phyloP scores from a whole-genome alignment of 2,113 vertebrate genomes.

The Mohoua ochrocephala region DNA sequence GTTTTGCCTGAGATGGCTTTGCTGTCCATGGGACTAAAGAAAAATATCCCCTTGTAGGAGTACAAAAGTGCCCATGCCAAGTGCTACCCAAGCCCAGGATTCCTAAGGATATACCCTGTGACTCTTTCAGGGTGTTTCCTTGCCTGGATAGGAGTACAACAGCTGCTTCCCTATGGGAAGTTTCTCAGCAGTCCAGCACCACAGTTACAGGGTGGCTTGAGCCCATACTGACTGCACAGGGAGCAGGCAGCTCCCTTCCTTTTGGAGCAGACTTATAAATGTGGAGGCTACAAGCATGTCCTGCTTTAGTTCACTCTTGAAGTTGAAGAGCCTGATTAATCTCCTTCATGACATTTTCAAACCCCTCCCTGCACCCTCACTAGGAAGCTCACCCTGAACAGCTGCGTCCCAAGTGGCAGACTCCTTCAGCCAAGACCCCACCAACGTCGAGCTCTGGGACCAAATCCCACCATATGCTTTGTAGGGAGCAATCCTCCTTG shows the following conservation, averaged over 20 bases:
- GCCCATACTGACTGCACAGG: neutral
- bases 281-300: no score
- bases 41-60: neutral
- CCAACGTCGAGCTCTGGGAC: fast-evolving
- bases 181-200: neutral
- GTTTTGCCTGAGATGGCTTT: neutral
- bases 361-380: neutral
- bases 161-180: fast-evolving
- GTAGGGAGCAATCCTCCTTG: neutral
- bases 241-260: neutral
- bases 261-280: neutral
- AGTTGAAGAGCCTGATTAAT: neutral
- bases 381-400: neutral
- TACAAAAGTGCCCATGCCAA: neutral
- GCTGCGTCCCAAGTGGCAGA: fast-evolving
- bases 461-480: neutral
- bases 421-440: neutral
- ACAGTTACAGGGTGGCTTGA: fast-evolving
- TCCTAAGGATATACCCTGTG: no score
- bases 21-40: fast-evolving
- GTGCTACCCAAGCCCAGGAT: neutral
- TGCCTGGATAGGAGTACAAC: neutral
- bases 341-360: neutral
- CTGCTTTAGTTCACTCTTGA: neutral
- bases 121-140: neutral